Conservation (phyloP, 2,113 vertebrate genomes). For the Ginglymostoma cirratum region DNA sequence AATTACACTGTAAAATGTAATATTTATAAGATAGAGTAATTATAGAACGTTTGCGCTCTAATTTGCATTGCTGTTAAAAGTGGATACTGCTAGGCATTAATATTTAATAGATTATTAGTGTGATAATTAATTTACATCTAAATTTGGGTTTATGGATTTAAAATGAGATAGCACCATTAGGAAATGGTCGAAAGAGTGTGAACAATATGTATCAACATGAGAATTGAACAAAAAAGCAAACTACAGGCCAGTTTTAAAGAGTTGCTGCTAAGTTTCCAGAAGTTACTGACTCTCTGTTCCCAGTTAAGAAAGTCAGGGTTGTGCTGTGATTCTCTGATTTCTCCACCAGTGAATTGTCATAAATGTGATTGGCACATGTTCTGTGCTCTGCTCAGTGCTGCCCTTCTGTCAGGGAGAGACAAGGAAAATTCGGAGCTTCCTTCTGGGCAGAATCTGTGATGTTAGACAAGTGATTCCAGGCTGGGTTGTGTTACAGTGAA, state of each 20-base stretch:
- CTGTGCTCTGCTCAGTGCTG: not conserved
- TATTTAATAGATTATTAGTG: slow-evolving; percentile 31
- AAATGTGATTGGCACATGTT: not conserved
- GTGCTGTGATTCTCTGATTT: not conserved
- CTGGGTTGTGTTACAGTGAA: not conserved
- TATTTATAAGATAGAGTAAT: slow-evolving; percentile 25
- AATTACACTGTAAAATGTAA: slow-evolving; percentile 17
- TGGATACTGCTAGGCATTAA: not conserved
- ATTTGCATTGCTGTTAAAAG: not conserved
- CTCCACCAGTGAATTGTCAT: not conserved
- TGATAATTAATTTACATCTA: slow-evolving; percentile 11
- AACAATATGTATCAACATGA: not conserved
- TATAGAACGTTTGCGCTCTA: not conserved
- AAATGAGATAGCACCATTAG: not conserved
- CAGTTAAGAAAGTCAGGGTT: not conserved
- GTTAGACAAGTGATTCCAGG: not conserved
- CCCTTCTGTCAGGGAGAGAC: not conserved
- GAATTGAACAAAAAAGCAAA: too few relatives aligned
- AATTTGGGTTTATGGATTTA: not conserved
- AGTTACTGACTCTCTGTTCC: not conserved
- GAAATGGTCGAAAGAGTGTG: not conserved
- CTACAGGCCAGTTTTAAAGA: not conserved
- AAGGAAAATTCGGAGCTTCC: not conserved
- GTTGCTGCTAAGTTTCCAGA: not conserved
- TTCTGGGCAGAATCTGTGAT: not conserved